Base-by-base conservation (phyloP, 2,888 invertebrate species). In the Xanthia togata region DNA sequence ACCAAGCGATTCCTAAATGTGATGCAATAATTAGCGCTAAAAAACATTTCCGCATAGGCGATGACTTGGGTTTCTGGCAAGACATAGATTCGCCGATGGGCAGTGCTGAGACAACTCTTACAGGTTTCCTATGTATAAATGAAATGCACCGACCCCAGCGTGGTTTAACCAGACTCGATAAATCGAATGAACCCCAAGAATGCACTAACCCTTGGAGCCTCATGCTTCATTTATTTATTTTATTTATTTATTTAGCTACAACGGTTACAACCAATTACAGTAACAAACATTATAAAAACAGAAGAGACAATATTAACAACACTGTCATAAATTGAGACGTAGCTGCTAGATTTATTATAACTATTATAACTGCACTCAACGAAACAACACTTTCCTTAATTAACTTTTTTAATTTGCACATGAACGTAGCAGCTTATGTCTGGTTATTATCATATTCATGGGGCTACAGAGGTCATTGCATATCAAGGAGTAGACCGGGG, bases 321-420 rank as follows among this genome's bases (percentile, higher is more conserved):
- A n/a, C n/a, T n/a, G n/a, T n/a, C n/a, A 78, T 64, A 38, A 53
- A n/a, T n/a, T 53, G 44, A n/a, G 44, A 55, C 23, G 20, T 60
- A 38, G 12, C 44, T 63, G 53, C 31, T 44, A 60, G 50, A 62
- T 57, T 70, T 67, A 69, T 79, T 80, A 62, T 62, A 74, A 23
- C 59, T 47, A n/a, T 74, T 79, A 60, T 55, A 50, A 38, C 53
- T 59, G 67, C 44, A 81, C 14, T 76, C 23, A 67, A 53, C 44
- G 44, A 70, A 70, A 35, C 53, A 59, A n/a, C 31, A 47, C 9
- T 60, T 60, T 50, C 41, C 64, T n/a, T 57, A 67, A 60, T 70
- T 75, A 55, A n/a, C 41, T 38, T 53, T 74, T 57, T 67, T 35
- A 50, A 74, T 59, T 69, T 57, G 11, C 68, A 20, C 11, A 2